Evolutionary conservation across 1,140 invertebrate genomes (phyloP).

Genomic region (Watersipora subatra): DNA sequence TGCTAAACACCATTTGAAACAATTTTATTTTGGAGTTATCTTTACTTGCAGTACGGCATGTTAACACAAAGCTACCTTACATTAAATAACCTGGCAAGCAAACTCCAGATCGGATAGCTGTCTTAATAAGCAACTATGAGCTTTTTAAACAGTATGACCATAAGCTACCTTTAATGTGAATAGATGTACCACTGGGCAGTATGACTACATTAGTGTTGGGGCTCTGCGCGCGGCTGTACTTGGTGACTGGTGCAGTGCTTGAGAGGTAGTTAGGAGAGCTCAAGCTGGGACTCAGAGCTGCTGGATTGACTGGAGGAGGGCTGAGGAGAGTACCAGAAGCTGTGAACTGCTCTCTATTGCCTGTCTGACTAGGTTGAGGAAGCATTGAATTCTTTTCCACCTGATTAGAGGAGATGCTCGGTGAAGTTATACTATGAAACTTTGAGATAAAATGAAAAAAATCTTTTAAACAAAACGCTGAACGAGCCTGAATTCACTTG

Average conservation of each 20-base stretch:
- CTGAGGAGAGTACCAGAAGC: not conserved
- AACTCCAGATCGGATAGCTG: no score
- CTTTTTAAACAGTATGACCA: no score
- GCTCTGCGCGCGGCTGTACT: conserved; percentile 21
- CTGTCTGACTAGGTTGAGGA: conserved; percentile 26
- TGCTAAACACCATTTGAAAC: no score
- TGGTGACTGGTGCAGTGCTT: conserved; percentile 10
- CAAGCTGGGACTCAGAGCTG: not conserved
- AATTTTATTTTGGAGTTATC: no score
- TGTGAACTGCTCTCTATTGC: conserved; percentile 8
- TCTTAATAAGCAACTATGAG: no score
- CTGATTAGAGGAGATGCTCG: conserved; percentile 16
- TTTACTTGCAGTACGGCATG: no score
- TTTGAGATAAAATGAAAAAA: no score
- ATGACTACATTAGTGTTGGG: conserved; percentile 35
- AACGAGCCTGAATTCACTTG: no score
- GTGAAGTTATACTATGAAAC: no score
- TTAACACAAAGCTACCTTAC: no score
- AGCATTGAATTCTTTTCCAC: conserved; percentile 30
- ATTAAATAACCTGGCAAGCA: no score
- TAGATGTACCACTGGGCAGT: conserved; percentile 33
- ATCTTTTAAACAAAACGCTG: no score
- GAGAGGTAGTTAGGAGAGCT: conserved; percentile 5
- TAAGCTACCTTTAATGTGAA: conserved; percentile 33
- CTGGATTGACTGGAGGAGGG: not conserved